Conservation (phyloP, 1,140 invertebrate species). For the Melipona quadrifasciata region DNA sequence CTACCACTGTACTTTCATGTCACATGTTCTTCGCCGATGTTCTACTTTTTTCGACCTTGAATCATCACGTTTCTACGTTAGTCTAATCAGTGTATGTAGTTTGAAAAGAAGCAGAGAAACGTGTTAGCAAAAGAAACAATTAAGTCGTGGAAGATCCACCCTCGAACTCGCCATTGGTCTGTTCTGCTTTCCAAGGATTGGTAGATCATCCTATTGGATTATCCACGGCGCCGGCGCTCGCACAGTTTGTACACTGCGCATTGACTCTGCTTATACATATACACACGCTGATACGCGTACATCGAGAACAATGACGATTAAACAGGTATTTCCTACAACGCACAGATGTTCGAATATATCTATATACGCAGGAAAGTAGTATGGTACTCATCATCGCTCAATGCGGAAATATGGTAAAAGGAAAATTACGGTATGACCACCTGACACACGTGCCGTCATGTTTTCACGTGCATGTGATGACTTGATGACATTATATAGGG, state of each 20-base stretch:
- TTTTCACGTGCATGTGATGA: conserved; percentile 1
- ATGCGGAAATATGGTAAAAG: conserved; percentile 34
- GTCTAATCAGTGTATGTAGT: not conserved
- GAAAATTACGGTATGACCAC: conserved; percentile 20
- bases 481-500: not conserved
- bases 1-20: not conserved
- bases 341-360: not conserved
- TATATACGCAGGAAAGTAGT: not conserved
- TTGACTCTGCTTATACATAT: conserved; percentile 17
- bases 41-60: conserved; percentile 4
- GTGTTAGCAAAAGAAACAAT: conserved; percentile 37
- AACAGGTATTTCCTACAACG: not conserved
- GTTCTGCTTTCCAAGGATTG: conserved; percentile 74
- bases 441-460: conserved; percentile 54
- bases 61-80: not conserved
- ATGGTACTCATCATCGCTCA: conserved; percentile 22
- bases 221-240: conserved; percentile 78
- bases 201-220: conserved; percentile 81
- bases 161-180: conserved; percentile 72
- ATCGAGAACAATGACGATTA: not conserved
- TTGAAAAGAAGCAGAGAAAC: not conserved
- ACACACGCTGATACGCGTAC: conserved; percentile 3
- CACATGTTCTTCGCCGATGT: not conserved
- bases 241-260: conserved; percentile 61
- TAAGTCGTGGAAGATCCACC: conserved; percentile 62